These are phyloP conservation scores for Sphenodon punctatus DNA, from an alignment of 2,797 vertebrate species.

Conservation along the genomic window DNA sequence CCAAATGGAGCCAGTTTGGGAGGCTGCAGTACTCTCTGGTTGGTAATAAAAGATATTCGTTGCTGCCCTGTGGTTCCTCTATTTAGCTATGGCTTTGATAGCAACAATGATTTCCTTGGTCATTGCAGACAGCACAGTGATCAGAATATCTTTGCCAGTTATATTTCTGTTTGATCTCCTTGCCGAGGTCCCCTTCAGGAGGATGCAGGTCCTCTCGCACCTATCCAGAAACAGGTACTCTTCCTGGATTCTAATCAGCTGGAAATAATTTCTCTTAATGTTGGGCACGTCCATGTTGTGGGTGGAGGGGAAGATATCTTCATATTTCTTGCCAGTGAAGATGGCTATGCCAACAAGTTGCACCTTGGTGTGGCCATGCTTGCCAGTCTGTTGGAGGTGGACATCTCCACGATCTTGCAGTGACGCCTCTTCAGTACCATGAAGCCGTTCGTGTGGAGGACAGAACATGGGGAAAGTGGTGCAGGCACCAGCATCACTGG, in stretches of 20 bases:
- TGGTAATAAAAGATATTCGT: background rate
- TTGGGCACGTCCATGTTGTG: slow-evolving; percentile 96
- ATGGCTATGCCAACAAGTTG: slow-evolving; percentile 94
- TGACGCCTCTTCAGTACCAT: slow-evolving; percentile 89
- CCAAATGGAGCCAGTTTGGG: slow-evolving; percentile 4
- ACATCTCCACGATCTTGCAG: slow-evolving; percentile 95
- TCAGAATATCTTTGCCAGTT: slow-evolving; percentile 90
- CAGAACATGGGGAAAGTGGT: slow-evolving; percentile 90
- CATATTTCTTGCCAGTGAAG: slow-evolving; percentile 92
- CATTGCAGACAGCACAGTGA: slow-evolving; percentile 90
- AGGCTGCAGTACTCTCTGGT: slow-evolving; percentile 14
- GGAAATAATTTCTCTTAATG: slow-evolving; percentile 92
- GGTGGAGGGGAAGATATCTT: slow-evolving; percentile 93
- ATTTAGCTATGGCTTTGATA: slow-evolving; percentile 90
- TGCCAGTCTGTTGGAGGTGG: slow-evolving; percentile 93
- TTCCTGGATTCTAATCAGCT: slow-evolving; percentile 91
- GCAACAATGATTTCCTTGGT: slow-evolving; percentile 89
- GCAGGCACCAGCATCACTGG: slow-evolving; percentile 90
- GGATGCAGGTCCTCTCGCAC: slow-evolving; percentile 89
- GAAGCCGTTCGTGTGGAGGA: slow-evolving; percentile 91
- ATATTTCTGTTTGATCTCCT: slow-evolving; percentile 87
- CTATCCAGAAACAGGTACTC: slow-evolving; percentile 91
- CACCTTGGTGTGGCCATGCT: slow-evolving; percentile 93
- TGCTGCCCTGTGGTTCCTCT: slow-evolving; percentile 72
- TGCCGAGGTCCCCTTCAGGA: slow-evolving; percentile 89